Evolutionary conservation across 2,888 invertebrate species (phyloP), one percentile per base, ranked within the genome.

Genomic region (Meiosimyza platycephala): DNA sequence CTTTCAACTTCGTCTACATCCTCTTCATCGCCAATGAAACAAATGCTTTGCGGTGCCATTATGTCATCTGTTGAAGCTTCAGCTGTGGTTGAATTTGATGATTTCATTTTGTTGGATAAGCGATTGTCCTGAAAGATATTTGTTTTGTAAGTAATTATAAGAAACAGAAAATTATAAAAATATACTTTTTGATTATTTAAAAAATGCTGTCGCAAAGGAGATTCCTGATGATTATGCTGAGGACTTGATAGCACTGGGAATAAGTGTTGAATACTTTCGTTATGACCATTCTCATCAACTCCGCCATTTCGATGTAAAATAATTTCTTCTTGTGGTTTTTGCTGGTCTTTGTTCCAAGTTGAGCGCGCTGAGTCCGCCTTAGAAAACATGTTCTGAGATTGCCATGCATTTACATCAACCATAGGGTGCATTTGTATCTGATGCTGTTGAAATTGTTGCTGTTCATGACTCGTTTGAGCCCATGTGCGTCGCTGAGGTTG

Each of bases 41-140:
- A 96, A 82, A 96, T 96, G 88, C 94, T 95, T 85, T 96, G 96
- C 0, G 96, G 96, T 81, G 95, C 95, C 95, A 96, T 96, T 83
- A 95, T 95, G 84, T 95, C 95, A 71, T 92, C 91, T 47, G 92
- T 92, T 59, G 92, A 91, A 62, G 78, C 75, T 77, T 84, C 78
- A 13, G 77, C 73, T 66, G 66, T 66, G 1, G 66, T 75, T 75
- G 51, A 6, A 7, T 78, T 75, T 13, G 33, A 18, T 40, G 54
- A 1, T 55, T 72, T 64, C 15, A 79, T 75, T 47, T 79, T 77
- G 75, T 79, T 83, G 59, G 83, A 82, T 40, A 83, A 83, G 12
- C 82, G 80, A 70, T 80, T 80, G 76, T 84, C 83, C 12, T 81
- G 81, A 57, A 57, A 60, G 28, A 6, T 60, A 15, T 11, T 33